These are phyloP conservation scores for Fragum fragum DNA, from an alignment of 2,888 invertebrate species.

Conservation along the genomic window DNA sequence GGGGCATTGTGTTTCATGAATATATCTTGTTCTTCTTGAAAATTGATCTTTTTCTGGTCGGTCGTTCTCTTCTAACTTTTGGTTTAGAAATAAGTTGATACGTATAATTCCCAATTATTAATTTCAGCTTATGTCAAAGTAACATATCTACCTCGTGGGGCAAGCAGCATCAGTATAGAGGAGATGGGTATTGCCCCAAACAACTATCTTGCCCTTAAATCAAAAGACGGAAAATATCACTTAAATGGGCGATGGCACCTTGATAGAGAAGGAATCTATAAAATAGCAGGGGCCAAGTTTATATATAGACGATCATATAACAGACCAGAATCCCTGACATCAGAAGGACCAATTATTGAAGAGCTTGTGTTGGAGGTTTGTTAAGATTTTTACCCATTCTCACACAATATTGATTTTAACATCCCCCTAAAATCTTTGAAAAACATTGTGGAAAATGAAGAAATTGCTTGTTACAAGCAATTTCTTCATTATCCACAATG, in stretches of 20 bases:
- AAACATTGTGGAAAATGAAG: no score
- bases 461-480: no score
- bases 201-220: slow-evolving; percentile 96
- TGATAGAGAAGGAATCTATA: slow-evolving; percentile 93
- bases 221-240: slow-evolving; percentile 94
- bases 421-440: no score
- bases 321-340: slow-evolving; percentile 92
- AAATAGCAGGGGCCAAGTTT: slow-evolving; percentile 95
- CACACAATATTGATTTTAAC: no score
- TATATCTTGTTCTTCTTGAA: no score
- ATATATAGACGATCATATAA: slow-evolving; percentile 91
- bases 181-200: slow-evolving; percentile 94
- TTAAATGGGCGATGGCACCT: slow-evolving; percentile 98
- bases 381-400: no score
- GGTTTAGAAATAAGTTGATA: no score
- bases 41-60: no score
- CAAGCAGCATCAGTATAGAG: slow-evolving; percentile 94
- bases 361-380: slow-evolving; percentile 93
- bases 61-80: no score
- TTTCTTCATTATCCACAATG: no score
- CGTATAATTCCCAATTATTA: no score
- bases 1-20: no score
- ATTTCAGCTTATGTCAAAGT: slow-evolving; percentile 95
- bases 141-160: slow-evolving; percentile 95
- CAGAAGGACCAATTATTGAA: slow-evolving; percentile 96